These are phyloP conservation scores for Scomber japonicus DNA, from an alignment of 2,113 vertebrate species.

Conservation along the genomic window DNA sequence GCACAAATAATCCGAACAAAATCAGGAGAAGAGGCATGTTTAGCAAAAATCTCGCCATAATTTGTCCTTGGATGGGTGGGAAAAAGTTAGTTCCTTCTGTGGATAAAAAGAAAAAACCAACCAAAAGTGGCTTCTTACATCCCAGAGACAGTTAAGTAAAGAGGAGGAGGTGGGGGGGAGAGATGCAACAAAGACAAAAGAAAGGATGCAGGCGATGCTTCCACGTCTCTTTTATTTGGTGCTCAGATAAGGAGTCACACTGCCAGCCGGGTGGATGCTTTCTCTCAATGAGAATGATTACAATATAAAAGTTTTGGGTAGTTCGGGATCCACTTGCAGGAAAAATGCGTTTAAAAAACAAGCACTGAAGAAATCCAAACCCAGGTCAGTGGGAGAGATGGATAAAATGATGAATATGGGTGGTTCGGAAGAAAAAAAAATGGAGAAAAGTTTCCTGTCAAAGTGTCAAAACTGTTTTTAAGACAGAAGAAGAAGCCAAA, in stretches of 20 bases:
- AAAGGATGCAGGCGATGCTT: slow-evolving; percentile 54
- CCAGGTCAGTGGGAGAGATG: not conserved
- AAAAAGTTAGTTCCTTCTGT: slow-evolving; percentile 47
- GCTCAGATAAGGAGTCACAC: slow-evolving; percentile 41
- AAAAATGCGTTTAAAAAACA: not conserved
- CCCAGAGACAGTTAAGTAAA: slow-evolving; percentile 27
- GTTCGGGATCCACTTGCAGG: slow-evolving; percentile 26
- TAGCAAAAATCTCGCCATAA: slow-evolving; percentile 78
- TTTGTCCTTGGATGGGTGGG: slow-evolving; percentile 8
- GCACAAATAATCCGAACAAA: slow-evolving; percentile 81
- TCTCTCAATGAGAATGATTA: not conserved
- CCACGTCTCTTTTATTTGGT: not conserved
- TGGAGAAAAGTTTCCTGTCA: slow-evolving; percentile 43
- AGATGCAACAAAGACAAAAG: slow-evolving; percentile 55
- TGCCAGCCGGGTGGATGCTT: slow-evolving; percentile 9
- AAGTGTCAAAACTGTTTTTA: slow-evolving; percentile 40
- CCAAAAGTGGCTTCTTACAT: slow-evolving; percentile 66
- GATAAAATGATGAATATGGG: slow-evolving; percentile 7
- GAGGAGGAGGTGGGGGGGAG: slow-evolving; percentile 1
- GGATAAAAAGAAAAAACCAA: not conserved
- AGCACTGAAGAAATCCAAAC: slow-evolving; percentile 15
- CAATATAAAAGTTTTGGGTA: not conserved
- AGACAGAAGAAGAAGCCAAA: slow-evolving; percentile 29
- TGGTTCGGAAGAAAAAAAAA: not conserved
- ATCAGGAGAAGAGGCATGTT: slow-evolving; percentile 66